Base-by-base conservation (phyloP, 2,113 vertebrate genomes). In the Cryptotis parvus region DNA sequence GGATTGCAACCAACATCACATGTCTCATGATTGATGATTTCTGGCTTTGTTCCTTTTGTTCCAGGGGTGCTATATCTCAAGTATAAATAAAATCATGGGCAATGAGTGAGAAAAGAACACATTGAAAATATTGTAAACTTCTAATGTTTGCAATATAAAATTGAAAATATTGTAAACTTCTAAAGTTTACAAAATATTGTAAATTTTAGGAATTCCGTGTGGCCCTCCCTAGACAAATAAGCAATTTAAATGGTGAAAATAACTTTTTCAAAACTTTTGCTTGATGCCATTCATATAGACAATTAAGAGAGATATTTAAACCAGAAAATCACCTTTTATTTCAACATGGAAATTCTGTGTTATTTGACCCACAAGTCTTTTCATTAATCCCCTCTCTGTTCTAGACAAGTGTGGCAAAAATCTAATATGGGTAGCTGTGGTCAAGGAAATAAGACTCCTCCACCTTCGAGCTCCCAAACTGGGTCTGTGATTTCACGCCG, bases 1-100 rank as follows among this genome's bases (percentile, higher is more conserved):
- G 0, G 2, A 18, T 29, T 68, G 4, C 0, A 27, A 10, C 16
- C 6, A 7, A 1, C 9, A 18, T 20, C 3, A 29, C 7, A 4
- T 5, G 63, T 81, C 55, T 82, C 22, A 68, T 5, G 9, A 15
- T 10, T 52, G 33, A 43, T 41, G 58, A 78, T 4, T 4, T 58
- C 70, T 9, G 9, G 3, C 4, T 85, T 88, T 89, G 9, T 7
- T 85, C 7, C 80, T 24, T 85, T 88, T 89, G 9, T 7, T 85
- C 7, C 80, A 27, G 43, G 68, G 7, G 0, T 52, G 52, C 29
- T 43, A 0, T 49, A 31, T 31, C 29, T 33, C 45, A 69, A 24
- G 14, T n/a, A 9, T 16, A 61, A 72, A 84, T 9, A 76, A 58
- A 84, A 20, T 26, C 2, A 16, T 14, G 37, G 4, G 0, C 11